Evolutionary conservation across 1,140 invertebrate species (phyloP), one percentile per base, ranked within the genome.

Genomic region (Antheraea mylitta): DNA sequence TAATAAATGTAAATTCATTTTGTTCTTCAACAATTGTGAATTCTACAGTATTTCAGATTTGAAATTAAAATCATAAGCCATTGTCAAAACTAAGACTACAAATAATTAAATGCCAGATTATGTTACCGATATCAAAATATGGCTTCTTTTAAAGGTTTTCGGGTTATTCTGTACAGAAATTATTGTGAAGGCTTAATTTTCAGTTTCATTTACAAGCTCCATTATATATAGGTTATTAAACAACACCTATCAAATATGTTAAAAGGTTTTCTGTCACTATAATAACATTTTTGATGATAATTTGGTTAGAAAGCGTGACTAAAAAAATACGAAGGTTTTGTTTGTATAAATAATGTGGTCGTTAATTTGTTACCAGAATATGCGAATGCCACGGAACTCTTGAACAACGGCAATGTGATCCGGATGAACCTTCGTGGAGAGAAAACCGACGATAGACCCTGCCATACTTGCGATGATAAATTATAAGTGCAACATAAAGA

Each of bases 321-420:
- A 30, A 30, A 4, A 30, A 1, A 30, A 2, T 30, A 30, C 1
- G 22, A 4, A 30, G 22, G 22, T 30, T 30, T 4, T 42, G 45
- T 53, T 13, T 53, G 16, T 53, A 13, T 16, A 10, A 53, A 53
- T 62, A 59, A 68, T 18, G 22, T 6, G 13, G 6, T 71, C 19
- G 22, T 73, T 72, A 36, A 38, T 78, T 70, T 78, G 61, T 78
- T 73, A 11, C 45, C 80, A 89, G 86, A 81, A 68, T 66, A 80
- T 42, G 85, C 86, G 16, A 86, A 87, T 67, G 79, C 70, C 9
- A 83, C 80, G n/a, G 81, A 81, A 64, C 73, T 80, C 38, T 48
- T 86, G 22, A 82, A 77, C 45, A 89, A 86, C 70, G 83, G 79
- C 9, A 78, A 77, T 48, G 70, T 64, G 13, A 75, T 81, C 37